Conservation (phyloP, 1,140 invertebrate species). For the Protaetia brevitarsis region DNA sequence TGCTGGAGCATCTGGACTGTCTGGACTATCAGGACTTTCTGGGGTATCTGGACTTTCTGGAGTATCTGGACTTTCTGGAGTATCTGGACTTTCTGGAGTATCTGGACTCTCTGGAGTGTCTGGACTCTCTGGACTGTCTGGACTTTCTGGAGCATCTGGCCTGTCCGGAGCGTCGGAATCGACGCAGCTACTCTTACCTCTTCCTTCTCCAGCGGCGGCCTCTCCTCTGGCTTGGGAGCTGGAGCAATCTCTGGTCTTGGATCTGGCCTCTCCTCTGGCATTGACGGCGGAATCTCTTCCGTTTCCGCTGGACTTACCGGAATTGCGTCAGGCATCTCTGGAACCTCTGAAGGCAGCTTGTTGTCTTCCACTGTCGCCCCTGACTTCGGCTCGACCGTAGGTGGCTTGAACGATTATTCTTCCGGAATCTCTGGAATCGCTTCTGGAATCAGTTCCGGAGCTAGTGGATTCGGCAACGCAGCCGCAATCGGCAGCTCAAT, state of each 20-base stretch:
- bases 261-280: too few relatives aligned
- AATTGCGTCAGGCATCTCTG: too few relatives aligned
- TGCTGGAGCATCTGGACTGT: too few relatives aligned
- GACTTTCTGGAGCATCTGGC: not conserved
- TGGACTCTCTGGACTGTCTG: not conserved
- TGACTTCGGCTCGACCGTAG: too few relatives aligned
- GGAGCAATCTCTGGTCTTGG: not conserved
- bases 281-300: too few relatives aligned
- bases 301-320: constrained; percentile 10
- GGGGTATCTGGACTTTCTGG: too few relatives aligned
- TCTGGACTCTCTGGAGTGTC: not conserved
- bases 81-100: too few relatives aligned
- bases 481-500: not conserved
- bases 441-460: not conserved
- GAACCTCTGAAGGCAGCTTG: not conserved
- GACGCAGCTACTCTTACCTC: too few relatives aligned
- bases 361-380: not conserved
- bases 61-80: too few relatives aligned
- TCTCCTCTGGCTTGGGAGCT: not conserved
- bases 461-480: not conserved
- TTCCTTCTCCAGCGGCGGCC: not conserved
- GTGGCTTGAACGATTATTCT: not conserved
- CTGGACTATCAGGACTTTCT: not conserved
- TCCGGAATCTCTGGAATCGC: too few relatives aligned
- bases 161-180: constrained; percentile 19